Base-by-base conservation (phyloP, 1,140 invertebrate genomes). In the Drosophila auraria region DNA sequence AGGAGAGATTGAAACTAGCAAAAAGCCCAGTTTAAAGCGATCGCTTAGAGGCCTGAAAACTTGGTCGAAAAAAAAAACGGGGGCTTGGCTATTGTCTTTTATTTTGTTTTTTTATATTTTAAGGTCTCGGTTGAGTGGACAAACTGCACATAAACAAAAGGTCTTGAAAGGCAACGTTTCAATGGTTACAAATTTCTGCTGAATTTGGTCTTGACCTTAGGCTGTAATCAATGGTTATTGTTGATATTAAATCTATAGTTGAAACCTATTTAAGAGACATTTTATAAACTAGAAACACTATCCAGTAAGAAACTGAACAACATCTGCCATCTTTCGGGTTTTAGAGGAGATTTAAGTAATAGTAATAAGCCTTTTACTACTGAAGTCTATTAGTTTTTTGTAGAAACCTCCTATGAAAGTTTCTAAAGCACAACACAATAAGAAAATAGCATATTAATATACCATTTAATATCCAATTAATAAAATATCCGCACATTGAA, bases 91-190 rank as follows among this genome's bases (percentile, higher is more conserved):
- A 60, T 59, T 42, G 69, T 38, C 45, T 76, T 72, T 62, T 15
- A 14, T 30, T 6, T 27, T 38, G 2, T 2, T 23, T 15, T 27
- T 27, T 65, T 63, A 58, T 38, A 47, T 36, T 38, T 49, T 56
- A 42, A 14, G 6, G 71, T 82, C 49, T 75, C 78, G 77, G 36
- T 77, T 80, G 36, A 78, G 17, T 78, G 63, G 50, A 61, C 65
- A 72, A 44, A 14, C 11, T 42, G n/a, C 15, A 57, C 14, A 57
- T 14, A 5, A 25, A 57, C 7, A n/a, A 40, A 57, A n/a, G 23
- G 4, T 57, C 11, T 23, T 0, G 23, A 8, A 40, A n/a, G 15
- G 23, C 11, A 0, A 6, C 14, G 20, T 40, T 40, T 40, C 2
- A 4, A 25, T 40, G 36, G 8, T n/a, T 40, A 4, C 33, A 8